Base-by-base conservation (phyloP, 2,888 invertebrate genomes). In the Oscheius sp. region DNA sequence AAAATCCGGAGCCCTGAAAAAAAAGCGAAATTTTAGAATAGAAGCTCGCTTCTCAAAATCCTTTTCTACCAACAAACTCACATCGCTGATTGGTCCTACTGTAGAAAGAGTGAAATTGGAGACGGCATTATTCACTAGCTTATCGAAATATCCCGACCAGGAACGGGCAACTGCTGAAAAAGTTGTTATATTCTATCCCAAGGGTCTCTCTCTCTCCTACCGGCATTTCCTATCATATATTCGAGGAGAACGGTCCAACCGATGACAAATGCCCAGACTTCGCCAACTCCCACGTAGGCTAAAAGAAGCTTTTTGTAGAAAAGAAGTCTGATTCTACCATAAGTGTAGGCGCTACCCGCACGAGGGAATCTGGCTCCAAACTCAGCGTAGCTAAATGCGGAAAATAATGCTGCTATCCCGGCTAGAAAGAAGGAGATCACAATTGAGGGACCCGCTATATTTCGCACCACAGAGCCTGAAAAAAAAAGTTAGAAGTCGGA, bases 251-350 rank as follows among this genome's bases (percentile, higher is more conserved):
- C 77, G 58, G 84, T 86, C 86, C 87, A 87, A 2, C 87, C 87
- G 2, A 87, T 82, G 10, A 95, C 91, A 89, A 95, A 96, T 70
- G 95, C 95, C 86, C 95, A 92, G 87, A 95, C 92, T 88, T 96
- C 95, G 52, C 96, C 96, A 69, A 95, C 94, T 2, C 94, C 93
- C 74, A 95, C 94, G 89, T 95, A 96, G 78, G 93, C 93, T n/a
- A n/a, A n/a, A n/a, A n/a, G n/a, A n/a, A n/a, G n/a, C n/a, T n/a
- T n/a, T n/a, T n/a, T n/a, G n/a, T n/a, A n/a, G n/a, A n/a, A n/a
- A n/a, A n/a, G n/a, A n/a, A n/a, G n/a, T n/a, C n/a, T n/a, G n/a
- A n/a, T n/a, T n/a, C n/a, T n/a, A n/a, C n/a, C n/a, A 90, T 96
- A 96, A 90, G 93, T 93, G 73, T 89, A 89, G 23, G 88, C 87